Evolutionary conservation across 35 echinoderm and acorn worm genomes (phyloP).

Genomic region (Diadema setosum): DNA sequence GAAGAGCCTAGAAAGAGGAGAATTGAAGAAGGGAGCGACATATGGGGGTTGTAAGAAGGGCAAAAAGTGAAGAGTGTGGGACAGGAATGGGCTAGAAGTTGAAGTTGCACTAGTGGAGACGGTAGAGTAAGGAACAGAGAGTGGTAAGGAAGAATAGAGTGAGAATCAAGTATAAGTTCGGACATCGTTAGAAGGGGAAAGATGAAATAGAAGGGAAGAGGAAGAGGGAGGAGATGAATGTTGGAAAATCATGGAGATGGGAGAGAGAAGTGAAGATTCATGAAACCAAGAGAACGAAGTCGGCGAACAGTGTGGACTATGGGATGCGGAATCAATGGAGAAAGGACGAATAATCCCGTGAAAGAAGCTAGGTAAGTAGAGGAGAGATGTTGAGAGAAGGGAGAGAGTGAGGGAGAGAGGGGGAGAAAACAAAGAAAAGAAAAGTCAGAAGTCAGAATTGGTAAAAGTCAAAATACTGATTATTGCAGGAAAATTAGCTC

Average conservation of each 20-base stretch:
- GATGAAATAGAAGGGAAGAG: not conserved
- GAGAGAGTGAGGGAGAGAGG: not conserved
- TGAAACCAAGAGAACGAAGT: not conserved
- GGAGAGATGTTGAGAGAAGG: not conserved
- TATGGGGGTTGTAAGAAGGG: too few species aligned
- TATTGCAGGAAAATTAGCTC: too few species aligned
- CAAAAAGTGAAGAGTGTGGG: too few species aligned
- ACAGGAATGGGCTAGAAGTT: too few species aligned
- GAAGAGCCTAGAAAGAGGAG: too few species aligned
- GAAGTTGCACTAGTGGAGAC: too few species aligned
- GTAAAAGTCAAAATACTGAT: too few species aligned
- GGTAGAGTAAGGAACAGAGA: not conserved
- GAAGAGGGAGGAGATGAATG: not conserved
- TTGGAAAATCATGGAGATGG: not conserved
- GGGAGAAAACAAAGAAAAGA: not conserved
- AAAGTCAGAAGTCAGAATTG: too few species aligned
- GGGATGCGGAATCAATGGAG: not conserved
- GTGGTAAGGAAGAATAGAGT: not conserved
- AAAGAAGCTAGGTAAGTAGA: not conserved
- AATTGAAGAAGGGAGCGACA: too few species aligned
- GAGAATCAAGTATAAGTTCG: not conserved
- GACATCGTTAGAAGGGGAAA: not conserved
- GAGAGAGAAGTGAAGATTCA: not conserved
- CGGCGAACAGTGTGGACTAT: not conserved
- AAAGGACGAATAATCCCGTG: not conserved